Evolutionary conservation across 2,888 invertebrate genomes (phyloP).

Genomic region (Cataglyphis altisquamis): DNA sequence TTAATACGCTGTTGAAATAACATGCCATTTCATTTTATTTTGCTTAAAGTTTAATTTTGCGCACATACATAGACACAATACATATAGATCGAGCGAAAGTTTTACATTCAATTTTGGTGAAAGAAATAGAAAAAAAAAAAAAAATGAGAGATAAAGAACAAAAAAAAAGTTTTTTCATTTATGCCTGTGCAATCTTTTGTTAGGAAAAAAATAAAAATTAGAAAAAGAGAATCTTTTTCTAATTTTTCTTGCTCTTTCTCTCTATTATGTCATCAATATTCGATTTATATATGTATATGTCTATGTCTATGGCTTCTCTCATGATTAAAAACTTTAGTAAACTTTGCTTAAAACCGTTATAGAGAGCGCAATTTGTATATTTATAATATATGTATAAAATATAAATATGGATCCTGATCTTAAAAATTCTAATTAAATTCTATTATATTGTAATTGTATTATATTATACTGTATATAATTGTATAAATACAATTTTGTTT

Average conservation of each 20-base stretch:
- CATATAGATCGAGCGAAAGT: not conserved
- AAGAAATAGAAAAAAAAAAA: not conserved
- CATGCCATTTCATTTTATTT: not conserved
- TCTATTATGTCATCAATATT: not conserved
- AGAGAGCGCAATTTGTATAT: conserved; percentile 1
- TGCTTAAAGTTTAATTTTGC: not conserved
- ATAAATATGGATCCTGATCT: not conserved
- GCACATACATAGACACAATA: not conserved
- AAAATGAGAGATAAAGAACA: not conserved
- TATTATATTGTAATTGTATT: not conserved
- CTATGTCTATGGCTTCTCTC: not conserved
- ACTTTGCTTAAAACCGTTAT: not conserved
- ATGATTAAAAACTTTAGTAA: conserved; percentile 15
- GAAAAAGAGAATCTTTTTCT: not conserved
- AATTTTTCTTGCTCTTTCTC: not conserved
- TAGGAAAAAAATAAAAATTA: not conserved
- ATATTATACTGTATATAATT: conserved; percentile 5
- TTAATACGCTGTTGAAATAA: conserved; percentile 42
- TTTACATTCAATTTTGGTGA: not conserved
- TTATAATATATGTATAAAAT: conserved; percentile 11
- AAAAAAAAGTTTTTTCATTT: not conserved
- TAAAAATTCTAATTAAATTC: conserved; percentile 15
- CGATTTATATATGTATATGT: not conserved
- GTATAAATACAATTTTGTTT: conserved; percentile 8
- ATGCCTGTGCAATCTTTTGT: not conserved